phyloP scores from a whole-genome alignment of 2,113 vertebrate genomes.

The Propithecus coquereli region DNA sequence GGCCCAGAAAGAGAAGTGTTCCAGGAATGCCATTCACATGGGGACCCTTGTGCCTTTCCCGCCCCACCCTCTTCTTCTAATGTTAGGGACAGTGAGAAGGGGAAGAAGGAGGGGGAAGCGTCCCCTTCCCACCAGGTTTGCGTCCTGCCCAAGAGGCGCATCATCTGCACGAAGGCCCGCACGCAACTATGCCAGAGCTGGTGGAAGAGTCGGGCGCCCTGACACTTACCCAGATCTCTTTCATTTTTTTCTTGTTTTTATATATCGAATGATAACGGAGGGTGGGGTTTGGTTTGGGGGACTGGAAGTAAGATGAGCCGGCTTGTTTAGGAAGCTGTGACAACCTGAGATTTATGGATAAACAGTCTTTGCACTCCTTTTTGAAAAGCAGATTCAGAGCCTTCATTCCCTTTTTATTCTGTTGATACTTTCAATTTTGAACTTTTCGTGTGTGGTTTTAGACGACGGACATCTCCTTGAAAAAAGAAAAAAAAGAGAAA shows the following conservation, averaged over 20 bases:
- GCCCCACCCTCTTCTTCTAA: too few species aligned
- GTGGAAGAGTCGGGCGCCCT: rapidly evolving
- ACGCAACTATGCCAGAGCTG: rapidly evolving
- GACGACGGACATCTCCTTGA: not conserved
- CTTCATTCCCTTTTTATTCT: not conserved
- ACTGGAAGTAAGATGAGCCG: not conserved
- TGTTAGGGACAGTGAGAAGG: not conserved
- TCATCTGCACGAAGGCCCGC: rapidly evolving
- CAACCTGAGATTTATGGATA: not conserved
- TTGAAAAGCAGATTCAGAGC: not conserved
- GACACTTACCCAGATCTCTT: not conserved
- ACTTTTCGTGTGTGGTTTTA: not conserved
- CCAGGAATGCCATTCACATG: not conserved
- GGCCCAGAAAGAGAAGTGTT: not conserved
- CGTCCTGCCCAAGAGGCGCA: not conserved
- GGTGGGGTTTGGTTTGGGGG: not conserved
- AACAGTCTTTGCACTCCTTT: not conserved
- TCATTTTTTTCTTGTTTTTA: not conserved
- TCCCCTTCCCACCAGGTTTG: rapidly evolving
- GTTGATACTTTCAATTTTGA: not conserved
- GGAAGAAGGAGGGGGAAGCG: not conserved
- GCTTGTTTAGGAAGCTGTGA: not conserved
- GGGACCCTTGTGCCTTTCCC: not conserved
- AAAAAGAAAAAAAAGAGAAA: too few species aligned
- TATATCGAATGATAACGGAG: rapidly evolving